phyloP scores from a whole-genome alignment of 2,888 invertebrate genomes.

The Gryllus longicercus region DNA sequence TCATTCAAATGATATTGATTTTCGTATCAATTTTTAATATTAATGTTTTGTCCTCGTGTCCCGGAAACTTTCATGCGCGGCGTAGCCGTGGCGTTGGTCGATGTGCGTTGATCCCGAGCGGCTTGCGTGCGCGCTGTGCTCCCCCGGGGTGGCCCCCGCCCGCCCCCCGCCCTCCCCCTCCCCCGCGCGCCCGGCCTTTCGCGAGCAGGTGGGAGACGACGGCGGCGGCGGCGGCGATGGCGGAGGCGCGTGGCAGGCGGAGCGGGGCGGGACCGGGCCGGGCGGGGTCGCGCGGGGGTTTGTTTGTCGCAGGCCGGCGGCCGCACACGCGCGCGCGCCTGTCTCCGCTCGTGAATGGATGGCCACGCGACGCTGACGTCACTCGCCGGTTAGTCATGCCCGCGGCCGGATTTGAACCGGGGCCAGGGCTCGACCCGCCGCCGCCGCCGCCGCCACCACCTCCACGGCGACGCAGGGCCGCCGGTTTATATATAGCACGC shows the following conservation, averaged over 20 bases:
- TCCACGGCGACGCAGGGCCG: not conserved
- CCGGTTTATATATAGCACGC: not conserved
- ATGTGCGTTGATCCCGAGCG: too few relatives aligned
- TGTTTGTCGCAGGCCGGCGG: constrained; percentile 12
- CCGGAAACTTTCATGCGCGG: too few relatives aligned
- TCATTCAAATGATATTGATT: too few relatives aligned
- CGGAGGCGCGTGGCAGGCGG: too few relatives aligned
- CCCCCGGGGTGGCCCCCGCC: not conserved
- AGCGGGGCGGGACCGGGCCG: too few relatives aligned
- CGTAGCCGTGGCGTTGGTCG: too few relatives aligned
- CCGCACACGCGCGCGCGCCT: constrained; percentile 18
- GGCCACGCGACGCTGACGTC: constrained; percentile 2
- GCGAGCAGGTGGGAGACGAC: too few relatives aligned
- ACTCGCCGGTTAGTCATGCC: constrained; percentile 11
- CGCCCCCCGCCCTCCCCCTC: not conserved
- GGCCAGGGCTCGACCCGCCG: not conserved
- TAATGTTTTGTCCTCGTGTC: too few relatives aligned
- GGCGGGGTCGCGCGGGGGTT: constrained; percentile 18
- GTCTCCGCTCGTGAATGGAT: not conserved
- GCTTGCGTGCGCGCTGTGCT: too few relatives aligned
- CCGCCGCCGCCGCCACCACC: not conserved
- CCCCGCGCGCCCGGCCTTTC: not conserved
- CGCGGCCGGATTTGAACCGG: constrained; percentile 11
- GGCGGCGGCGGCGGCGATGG: too few relatives aligned
- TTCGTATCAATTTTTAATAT: too few relatives aligned